Percentiles rank a stretch among this genome's conserved stretches.
Conservation (phyloP, 2,797 vertebrate genomes). For the Numenius phaeopus region DNA sequence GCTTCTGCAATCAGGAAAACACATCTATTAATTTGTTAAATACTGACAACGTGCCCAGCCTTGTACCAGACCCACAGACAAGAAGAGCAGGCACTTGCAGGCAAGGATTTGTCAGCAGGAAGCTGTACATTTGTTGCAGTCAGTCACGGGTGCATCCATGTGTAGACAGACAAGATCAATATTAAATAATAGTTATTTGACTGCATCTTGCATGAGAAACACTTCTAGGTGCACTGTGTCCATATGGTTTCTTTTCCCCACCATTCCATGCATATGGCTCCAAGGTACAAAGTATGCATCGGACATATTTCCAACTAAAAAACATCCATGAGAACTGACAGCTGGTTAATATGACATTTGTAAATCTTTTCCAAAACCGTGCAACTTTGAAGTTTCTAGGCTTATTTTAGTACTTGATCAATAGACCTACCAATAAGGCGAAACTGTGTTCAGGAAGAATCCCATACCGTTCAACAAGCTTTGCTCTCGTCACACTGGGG, state of each 20-base stretch:
- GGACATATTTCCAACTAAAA: background rate
- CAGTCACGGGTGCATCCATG: background rate
- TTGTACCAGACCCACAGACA: background rate
- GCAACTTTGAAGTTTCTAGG: background rate
- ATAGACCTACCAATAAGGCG: slow-evolving; percentile 88
- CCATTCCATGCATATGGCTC: background rate
- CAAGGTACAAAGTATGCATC: background rate
- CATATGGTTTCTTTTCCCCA: background rate
- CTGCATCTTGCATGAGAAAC: background rate
- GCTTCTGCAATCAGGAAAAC: background rate
- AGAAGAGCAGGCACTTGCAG: background rate
- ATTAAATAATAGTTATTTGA: background rate
- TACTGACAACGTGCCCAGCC: background rate
- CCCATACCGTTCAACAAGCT: slow-evolving; percentile 86
- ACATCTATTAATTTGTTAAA: background rate
- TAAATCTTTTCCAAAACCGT: background rate
- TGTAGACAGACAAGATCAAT: background rate
- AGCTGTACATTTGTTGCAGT: background rate
- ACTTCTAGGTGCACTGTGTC: background rate
- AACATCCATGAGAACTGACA: background rate
- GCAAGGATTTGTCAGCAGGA: background rate
- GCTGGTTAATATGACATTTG: background rate
- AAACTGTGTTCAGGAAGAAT: slow-evolving; percentile 94
- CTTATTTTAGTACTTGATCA: background rate
- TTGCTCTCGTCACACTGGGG: slow-evolving; percentile 86